phyloP scores from a whole-genome alignment of 1,140 invertebrate genomes.

The Reticulitermes speratus region DNA sequence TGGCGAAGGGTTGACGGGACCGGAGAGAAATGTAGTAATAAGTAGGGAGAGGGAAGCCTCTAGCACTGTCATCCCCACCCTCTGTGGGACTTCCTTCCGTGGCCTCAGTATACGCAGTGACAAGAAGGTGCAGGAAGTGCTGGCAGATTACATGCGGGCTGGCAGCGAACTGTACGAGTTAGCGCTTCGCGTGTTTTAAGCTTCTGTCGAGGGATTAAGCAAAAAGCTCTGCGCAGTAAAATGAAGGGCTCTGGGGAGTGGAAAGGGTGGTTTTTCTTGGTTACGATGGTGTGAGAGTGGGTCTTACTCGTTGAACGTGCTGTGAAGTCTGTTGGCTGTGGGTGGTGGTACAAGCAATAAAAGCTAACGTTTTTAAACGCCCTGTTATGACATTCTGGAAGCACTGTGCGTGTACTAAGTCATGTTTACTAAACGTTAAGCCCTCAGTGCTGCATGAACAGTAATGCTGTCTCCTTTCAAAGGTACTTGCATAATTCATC shows the following conservation, averaged over 20 bases:
- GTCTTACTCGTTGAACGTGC: not conserved
- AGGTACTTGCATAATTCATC: not conserved
- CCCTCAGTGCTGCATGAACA: not conserved
- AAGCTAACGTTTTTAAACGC: not conserved
- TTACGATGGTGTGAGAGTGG: not conserved
- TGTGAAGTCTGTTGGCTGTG: not conserved
- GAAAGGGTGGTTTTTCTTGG: not conserved
- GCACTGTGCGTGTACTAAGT: too few species aligned
- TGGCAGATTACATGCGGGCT: not conserved
- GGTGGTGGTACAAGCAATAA: not conserved
- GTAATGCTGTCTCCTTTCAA: not conserved
- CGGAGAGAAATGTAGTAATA: too few species aligned
- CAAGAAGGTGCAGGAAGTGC: not conserved
- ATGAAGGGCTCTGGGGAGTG: not conserved
- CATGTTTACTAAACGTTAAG: not conserved
- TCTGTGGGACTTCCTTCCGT: too few species aligned
- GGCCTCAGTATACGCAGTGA: too few species aligned
- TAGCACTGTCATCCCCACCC: too few species aligned
- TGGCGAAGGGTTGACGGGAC: too few species aligned
- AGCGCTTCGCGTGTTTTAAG: not conserved
- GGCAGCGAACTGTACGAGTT: not conserved
- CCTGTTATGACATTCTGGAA: not conserved
- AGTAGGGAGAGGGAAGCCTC: too few species aligned
- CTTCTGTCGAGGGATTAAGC: not conserved
- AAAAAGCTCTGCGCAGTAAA: slow-evolving; percentile 12